Evolutionary conservation across 1,140 invertebrate genomes (phyloP), one percentile per base, ranked within the genome.

Genomic region (Holotrichia oblita): DNA sequence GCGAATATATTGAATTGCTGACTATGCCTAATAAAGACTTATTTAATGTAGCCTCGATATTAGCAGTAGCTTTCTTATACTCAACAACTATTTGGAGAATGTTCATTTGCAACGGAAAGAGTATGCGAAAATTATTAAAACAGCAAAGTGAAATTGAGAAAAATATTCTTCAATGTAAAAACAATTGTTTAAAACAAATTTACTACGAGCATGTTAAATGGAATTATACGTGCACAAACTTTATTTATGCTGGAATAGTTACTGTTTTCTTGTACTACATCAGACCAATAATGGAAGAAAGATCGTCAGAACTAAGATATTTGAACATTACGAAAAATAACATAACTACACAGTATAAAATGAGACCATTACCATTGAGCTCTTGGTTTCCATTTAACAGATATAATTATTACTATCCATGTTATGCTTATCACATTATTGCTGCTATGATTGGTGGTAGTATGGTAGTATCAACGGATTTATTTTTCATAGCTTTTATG

Each of bases 401-500:
- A n/a, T n/a, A n/a, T n/a, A n/a, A n/a, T n/a, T n/a, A n/a, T n/a
- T 81, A 81, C 44, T 74, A 41, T 34, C 8, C 24, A 0, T 74
- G 44, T 44, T 81, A 77, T 41, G 75, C 9, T 20, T 59, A 69
- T 41, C 80, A 81, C 40, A 73, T 81, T 12, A n/a, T 81, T 3
- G 80, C 78, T 40, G 78, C 78, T 6, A 27, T 79, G 17, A 55
- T 79, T 27, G 80, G 80, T 3, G 78, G 61, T 17, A 79, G 22
- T 17, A 34, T 77, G 14, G 77, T 76, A 0, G 74, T 78, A 14
- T 27, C 22, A 24, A 79, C 78, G 1, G 80, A 79, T 42, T 59
- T 81, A n/a, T 79, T 81, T 34, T 81, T 79, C 59, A 73, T 78
- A 74, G 44, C 72, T 6, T 40, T 81, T 40, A 81, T 81, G 80